Evolutionary conservation across 2,797 vertebrate species (phyloP).

Genomic region (Fratercula arctica): DNA sequence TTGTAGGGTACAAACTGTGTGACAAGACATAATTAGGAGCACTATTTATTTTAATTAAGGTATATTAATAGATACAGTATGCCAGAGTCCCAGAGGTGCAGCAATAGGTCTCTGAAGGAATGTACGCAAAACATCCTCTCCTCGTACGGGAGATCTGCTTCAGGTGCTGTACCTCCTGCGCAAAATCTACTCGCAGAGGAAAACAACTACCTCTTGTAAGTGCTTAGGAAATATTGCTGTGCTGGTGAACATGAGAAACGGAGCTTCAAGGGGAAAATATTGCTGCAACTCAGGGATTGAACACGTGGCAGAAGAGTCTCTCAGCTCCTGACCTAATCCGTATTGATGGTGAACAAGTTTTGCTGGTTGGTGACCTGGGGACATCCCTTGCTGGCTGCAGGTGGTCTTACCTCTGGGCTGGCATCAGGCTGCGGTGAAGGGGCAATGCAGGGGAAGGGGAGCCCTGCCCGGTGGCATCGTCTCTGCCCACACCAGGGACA

Average conservation of each 20-base stretch:
- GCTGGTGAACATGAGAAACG: background rate
- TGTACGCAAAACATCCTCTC: background rate
- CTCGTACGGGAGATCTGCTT: background rate
- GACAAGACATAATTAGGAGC: slow-evolving; percentile 15
- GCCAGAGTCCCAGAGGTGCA: background rate
- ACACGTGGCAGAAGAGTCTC: background rate
- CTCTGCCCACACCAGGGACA: background rate
- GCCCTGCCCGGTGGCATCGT: background rate
- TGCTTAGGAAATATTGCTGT: background rate
- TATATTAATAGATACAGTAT: background rate
- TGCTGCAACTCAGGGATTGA: background rate
- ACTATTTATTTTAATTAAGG: slow-evolving; percentile 49
- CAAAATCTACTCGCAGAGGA: rapidly evolving
- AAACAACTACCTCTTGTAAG: background rate
- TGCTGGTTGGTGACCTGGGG: background rate
- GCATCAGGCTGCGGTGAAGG: background rate
- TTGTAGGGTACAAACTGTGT: background rate
- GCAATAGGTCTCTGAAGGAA: background rate
- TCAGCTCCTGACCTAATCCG: background rate
- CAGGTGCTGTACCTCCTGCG: background rate
- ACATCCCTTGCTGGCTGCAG: background rate
- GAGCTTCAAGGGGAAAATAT: background rate
- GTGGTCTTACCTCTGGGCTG: background rate
- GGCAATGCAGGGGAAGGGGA: background rate
- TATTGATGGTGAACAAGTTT: background rate